Evolutionary conservation across 2,797 vertebrate genomes (phyloP), one percentile per base, ranked within the genome.

Genomic region (Sebastes aleutianus): DNA sequence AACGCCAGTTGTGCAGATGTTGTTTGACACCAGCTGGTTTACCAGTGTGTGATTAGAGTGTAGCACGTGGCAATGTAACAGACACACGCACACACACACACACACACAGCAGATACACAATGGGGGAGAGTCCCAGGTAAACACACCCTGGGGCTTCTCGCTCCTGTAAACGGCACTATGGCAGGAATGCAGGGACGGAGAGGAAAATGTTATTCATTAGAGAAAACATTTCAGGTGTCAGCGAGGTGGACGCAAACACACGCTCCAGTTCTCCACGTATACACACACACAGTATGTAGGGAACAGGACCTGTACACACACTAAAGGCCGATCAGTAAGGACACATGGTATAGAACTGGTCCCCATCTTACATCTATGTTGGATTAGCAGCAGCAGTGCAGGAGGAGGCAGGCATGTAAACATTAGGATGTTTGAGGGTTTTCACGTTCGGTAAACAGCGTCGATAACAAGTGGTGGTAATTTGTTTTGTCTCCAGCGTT

Each of bases 151-250:
- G 5, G 61, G 78, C 73, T 8, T 82, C 73, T 73, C 22, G 20
- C n/a, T 75, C 18, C 54, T 71, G 7, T 71, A 54, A 50, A 16
- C 36, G 43, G 26, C 5, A 20, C 32, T 76, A 83, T 71, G 63
- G 65, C 85, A 90, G 74, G 92, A 93, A 93, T 92, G 90, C 32
- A 53, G 74, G 62, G 24, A 71, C 47, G 18, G 47, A 74, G 71
- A 70, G 85, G 87, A 89, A 93, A 91, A 89, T 87, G 69, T 83
- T 89, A 92, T 73, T 92, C 75, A 94, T 93, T 91, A 90, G 65
- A 70, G 73, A 81, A 91, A 92, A 83, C 76, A 89, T 88, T 94
- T 93, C 93, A 95, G 93, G 89, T 93, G 91, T 93, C 70, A 82
- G 43, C 47, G 61, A 77, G 76, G 76, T 54, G 31, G 57, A 83